Percentiles rank a stretch among this genome's conserved stretches.
phyloP scores from a whole-genome alignment of 2,113 vertebrate genomes.

The Dasypus novemcinctus region DNA sequence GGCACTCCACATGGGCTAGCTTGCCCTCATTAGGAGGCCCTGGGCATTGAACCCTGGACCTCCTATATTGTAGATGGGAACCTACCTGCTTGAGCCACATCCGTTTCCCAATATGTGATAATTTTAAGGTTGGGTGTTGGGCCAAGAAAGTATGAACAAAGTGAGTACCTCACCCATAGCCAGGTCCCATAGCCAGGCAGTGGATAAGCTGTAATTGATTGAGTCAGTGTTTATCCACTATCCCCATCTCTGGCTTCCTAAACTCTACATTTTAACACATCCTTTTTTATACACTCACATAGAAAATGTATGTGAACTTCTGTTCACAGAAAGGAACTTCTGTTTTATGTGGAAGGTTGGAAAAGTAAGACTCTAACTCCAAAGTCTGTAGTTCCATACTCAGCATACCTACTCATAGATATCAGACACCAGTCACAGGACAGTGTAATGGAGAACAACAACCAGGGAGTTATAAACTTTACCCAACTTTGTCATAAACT shows the following conservation, averaged over 20 bases:
- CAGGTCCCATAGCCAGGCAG: neutral
- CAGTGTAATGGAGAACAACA: neutral
- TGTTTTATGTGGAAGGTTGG: neutral
- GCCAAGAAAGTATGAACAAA: neutral
- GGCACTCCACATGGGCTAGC: no score
- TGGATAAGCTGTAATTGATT: neutral
- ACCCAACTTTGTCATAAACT: neutral
- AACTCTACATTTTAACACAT: neutral
- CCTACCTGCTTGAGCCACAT: no score
- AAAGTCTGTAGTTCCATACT: neutral
- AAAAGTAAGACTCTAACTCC: neutral
- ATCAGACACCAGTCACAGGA: neutral
- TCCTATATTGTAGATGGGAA: no score
- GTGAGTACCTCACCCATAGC: neutral
- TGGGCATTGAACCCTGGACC: no score
- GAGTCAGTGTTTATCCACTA: neutral
- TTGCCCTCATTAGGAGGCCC: no score
- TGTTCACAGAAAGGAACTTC: constrained; percentile 27
- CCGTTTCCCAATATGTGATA: neutral
- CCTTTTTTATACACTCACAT: neutral
- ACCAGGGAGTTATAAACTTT: neutral
- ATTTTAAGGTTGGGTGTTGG: neutral
- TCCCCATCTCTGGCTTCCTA: neutral
- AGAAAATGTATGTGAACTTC: no score
- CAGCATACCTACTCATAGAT: neutral